Percentiles rank a stretch among this genome's conserved stretches.
These are phyloP conservation scores for Anthoscopus minutus DNA, from an alignment of 2,113 vertebrate species.

Conservation along the genomic window DNA sequence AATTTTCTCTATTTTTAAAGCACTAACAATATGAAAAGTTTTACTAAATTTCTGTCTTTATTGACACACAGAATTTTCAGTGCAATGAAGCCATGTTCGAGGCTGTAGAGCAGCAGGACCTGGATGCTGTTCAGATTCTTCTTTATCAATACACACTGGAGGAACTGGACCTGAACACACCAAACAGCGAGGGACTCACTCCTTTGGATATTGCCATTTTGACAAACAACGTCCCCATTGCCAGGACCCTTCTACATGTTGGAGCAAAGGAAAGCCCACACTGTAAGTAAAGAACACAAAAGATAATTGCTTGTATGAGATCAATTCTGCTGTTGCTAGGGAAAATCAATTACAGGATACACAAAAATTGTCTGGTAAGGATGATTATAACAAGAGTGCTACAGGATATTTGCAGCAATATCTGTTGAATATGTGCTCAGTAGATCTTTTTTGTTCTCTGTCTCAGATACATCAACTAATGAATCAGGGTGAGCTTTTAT, in stretches of 20 bases:
- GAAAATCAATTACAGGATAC: neutral
- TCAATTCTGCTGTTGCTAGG: neutral
- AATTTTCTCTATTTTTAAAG: neutral
- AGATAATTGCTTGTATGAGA: neutral
- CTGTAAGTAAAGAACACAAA: constrained; percentile 80
- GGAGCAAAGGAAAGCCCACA: constrained; percentile 92
- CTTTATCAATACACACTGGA: constrained; percentile 86
- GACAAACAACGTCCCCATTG: constrained; percentile 92
- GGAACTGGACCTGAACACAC: constrained; percentile 93
- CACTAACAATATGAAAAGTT: neutral
- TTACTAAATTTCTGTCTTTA: neutral
- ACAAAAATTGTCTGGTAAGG: neutral
- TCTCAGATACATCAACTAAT: neutral
- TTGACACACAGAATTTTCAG: constrained; percentile 79
- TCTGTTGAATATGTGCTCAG: neutral
- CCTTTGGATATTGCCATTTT: constrained; percentile 91
- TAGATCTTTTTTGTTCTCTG: neutral
- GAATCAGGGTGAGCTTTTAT: neutral
- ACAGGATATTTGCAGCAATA: neutral
- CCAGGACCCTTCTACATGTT: constrained; percentile 83
- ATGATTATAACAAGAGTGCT: neutral
- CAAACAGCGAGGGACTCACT: constrained; percentile 89
- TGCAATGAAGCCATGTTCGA: constrained; percentile 90
- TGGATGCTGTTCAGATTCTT: constrained; percentile 88
- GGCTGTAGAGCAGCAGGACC: constrained; percentile 93